Conservation (phyloP, 2,113 vertebrate species). For the Motacilla alba region DNA sequence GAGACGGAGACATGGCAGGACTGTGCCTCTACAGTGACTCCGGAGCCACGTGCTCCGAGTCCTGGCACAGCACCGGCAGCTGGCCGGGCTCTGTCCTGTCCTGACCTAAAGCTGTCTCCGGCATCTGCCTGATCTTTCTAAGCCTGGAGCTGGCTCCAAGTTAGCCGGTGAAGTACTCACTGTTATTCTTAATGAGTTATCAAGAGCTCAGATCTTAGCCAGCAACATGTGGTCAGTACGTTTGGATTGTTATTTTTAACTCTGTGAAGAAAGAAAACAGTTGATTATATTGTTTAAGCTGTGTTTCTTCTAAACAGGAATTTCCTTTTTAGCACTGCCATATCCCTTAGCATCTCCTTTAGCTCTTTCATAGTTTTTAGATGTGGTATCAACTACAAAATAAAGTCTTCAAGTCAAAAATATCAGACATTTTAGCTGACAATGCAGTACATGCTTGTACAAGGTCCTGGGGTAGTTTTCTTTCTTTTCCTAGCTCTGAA, state of each 20-base stretch:
- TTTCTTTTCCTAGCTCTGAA: neutral
- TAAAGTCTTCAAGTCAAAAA: neutral
- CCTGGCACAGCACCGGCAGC: accelerated
- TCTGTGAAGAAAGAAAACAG: neutral
- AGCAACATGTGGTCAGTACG: neutral
- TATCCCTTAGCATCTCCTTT: neutral
- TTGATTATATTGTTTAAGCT: neutral
- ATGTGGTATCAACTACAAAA: neutral
- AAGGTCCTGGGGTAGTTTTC: accelerated
- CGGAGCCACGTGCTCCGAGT: accelerated
- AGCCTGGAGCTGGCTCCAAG: neutral
- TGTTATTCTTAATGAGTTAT: neutral
- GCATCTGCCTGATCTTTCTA: neutral
- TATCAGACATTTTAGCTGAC: neutral
- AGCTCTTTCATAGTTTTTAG: neutral
- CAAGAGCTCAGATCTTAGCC: neutral
- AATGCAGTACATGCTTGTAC: neutral
- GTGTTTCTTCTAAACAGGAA: neutral
- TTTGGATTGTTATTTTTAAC: neutral
- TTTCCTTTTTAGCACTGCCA: neutral
- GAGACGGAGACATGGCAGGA: neutral
- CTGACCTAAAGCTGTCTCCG: neutral
- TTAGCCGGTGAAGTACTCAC: neutral
- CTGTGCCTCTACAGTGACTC: accelerated
- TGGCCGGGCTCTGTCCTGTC: neutral